phyloP scores from a whole-genome alignment of 2,113 vertebrate species.

The Phaethon lepturus region DNA sequence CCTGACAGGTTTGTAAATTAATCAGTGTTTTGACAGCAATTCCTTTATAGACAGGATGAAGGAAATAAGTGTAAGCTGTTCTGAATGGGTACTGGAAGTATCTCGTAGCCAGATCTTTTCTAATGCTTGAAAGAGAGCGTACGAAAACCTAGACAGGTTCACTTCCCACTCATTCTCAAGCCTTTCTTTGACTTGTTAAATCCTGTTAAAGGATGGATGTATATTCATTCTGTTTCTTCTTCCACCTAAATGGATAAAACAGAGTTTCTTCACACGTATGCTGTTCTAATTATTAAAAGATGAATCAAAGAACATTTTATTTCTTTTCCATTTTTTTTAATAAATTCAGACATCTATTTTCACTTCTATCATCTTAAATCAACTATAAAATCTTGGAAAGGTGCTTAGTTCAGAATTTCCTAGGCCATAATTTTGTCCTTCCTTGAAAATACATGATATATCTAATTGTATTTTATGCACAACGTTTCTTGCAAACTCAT shows the following conservation, averaged over 20 bases:
- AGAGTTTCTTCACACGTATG: not conserved
- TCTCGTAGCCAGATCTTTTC: not conserved
- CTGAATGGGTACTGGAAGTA: not conserved
- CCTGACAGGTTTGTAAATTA: conserved; percentile 81
- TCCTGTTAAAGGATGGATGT: not conserved
- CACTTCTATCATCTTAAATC: not conserved
- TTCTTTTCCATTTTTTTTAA: not conserved
- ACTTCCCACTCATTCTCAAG: not conserved
- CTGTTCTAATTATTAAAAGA: not conserved
- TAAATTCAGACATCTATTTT: not conserved
- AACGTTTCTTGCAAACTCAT: not conserved
- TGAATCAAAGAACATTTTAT: not conserved
- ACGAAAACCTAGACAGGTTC: not conserved
- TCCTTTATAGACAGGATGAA: not conserved
- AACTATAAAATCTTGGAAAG: not conserved
- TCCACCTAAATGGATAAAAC: not conserved
- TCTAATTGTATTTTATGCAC: not conserved
- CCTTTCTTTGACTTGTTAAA: not conserved
- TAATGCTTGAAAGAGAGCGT: not conserved
- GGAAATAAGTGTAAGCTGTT: not conserved
- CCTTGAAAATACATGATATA: not conserved
- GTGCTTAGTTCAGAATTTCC: not conserved
- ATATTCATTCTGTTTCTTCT: not conserved
- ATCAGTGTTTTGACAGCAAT: not conserved
- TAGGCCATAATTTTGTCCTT: not conserved